These are phyloP conservation scores for Gasteruption jaculator DNA, from an alignment of 2,888 invertebrate species.

Conservation along the genomic window DNA sequence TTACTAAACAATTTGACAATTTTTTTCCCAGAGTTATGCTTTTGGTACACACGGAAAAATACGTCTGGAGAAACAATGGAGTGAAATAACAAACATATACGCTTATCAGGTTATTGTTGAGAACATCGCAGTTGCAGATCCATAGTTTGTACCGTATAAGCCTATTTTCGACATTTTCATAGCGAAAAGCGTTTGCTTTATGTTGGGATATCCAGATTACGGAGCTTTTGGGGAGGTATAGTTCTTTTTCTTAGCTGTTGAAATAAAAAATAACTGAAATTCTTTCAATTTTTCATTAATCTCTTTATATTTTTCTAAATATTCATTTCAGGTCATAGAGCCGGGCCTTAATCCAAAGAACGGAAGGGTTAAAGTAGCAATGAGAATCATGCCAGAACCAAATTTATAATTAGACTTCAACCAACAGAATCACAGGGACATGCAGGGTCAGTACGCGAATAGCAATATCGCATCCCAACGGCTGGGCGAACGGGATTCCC, in stretches of 20 bases:
- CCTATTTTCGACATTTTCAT: constrained; percentile 66
- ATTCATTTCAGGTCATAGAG: constrained; percentile 56
- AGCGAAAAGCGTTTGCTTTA: constrained; percentile 65
- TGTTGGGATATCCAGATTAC: constrained; percentile 75
- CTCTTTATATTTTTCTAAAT: constrained; percentile 10
- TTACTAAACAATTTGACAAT: too few relatives aligned
- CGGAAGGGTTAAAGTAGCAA: constrained; percentile 60
- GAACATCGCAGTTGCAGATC: constrained; percentile 54
- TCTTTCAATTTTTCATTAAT: constrained; percentile 8
- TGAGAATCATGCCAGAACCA: constrained; percentile 57
- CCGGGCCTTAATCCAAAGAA: constrained; percentile 55
- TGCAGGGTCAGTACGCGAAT: constrained; percentile 54
- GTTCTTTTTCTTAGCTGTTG: too few relatives aligned
- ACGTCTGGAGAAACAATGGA: constrained; percentile 71
- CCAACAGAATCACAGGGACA: constrained; percentile 37
- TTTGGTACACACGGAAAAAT: constrained; percentile 62
- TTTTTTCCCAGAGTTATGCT: constrained; percentile 65
- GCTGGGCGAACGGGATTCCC: too few relatives aligned
- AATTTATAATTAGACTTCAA: constrained; percentile 44
- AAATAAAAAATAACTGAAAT: too few relatives aligned
- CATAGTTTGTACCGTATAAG: constrained; percentile 47
- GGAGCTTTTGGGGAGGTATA: constrained; percentile 73
- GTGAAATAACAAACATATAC: constrained; percentile 59
- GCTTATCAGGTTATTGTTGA: constrained; percentile 66
- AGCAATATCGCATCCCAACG: constrained; percentile 59